These are phyloP conservation scores for Falco rusticolus DNA, from an alignment of 2,797 vertebrate genomes.

Conservation along the genomic window DNA sequence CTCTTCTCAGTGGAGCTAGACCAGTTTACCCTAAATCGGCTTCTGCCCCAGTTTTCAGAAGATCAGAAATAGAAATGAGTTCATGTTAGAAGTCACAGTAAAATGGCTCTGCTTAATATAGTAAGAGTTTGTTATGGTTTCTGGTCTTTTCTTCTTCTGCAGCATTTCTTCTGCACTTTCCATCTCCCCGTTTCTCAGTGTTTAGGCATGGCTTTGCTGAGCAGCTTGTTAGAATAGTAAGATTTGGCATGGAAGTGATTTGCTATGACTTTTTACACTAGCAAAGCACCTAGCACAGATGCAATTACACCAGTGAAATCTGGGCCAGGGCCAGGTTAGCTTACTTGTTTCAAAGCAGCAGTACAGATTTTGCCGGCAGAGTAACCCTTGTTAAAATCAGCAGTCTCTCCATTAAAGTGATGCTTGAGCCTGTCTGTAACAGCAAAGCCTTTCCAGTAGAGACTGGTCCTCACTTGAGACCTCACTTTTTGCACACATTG, in stretches of 20 bases:
- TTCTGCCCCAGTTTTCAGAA: constrained; percentile 50
- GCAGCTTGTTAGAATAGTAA: neutral
- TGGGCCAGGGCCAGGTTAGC: neutral
- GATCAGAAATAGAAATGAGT: constrained; percentile 53
- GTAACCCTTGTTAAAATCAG: neutral
- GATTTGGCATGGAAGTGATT: neutral
- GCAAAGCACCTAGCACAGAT: neutral
- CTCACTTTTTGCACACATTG: neutral
- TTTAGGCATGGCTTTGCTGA: neutral
- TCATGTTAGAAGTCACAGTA: constrained; percentile 20
- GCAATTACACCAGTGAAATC: neutral
- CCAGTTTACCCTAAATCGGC: neutral
- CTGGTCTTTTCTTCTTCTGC: neutral
- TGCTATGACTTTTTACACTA: neutral
- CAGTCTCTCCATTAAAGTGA: neutral
- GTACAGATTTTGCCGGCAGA: neutral
- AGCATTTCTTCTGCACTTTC: neutral
- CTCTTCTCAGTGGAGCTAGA: neutral
- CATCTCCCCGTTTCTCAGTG: neutral
- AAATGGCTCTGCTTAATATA: constrained; percentile 33
- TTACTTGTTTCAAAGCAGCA: neutral
- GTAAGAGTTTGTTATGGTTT: neutral
- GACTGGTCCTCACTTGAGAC: neutral
- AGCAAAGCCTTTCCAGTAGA: neutral
- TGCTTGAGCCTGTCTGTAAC: neutral